Percentiles rank a stretch among this genome's conserved stretches.
Conservation (phyloP, 2,113 vertebrate species). For the Callipepla californica region DNA sequence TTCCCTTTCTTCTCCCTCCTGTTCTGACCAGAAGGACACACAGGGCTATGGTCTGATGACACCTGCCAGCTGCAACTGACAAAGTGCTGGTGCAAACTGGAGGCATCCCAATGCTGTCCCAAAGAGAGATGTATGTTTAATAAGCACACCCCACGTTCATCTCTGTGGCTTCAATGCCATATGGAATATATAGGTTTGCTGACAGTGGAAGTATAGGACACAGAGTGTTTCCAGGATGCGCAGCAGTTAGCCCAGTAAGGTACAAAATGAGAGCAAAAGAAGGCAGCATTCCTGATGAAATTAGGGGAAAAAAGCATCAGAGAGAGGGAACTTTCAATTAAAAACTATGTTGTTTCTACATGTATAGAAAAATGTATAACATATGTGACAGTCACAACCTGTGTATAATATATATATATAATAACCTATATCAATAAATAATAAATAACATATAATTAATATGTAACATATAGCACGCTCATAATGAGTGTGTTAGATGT, state of each 20-base stretch:
- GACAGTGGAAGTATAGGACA: neutral
- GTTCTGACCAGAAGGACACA: neutral
- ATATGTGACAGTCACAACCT: neutral
- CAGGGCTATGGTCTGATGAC: no score
- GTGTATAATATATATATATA: neutral
- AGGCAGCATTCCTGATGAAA: neutral
- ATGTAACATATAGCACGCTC: no score
- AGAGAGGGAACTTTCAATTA: neutral
- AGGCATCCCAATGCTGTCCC: neutral
- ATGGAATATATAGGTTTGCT: neutral
- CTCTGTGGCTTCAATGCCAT: neutral
- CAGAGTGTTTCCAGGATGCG: neutral
- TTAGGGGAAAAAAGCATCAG: neutral
- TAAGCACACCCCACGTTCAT: neutral
- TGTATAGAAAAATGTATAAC: neutral
- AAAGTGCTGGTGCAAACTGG: neutral
- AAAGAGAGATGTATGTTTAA: neutral
- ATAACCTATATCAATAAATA: no score
- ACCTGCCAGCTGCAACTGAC: neutral
- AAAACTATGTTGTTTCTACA: neutral
- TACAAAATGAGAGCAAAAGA: neutral
- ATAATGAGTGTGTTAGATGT: neutral
- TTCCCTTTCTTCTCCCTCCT: neutral
- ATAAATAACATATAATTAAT: no score
- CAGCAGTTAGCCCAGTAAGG: neutral